phyloP scores from a whole-genome alignment of 1,140 invertebrate species.

The Archivesica marissinica region DNA sequence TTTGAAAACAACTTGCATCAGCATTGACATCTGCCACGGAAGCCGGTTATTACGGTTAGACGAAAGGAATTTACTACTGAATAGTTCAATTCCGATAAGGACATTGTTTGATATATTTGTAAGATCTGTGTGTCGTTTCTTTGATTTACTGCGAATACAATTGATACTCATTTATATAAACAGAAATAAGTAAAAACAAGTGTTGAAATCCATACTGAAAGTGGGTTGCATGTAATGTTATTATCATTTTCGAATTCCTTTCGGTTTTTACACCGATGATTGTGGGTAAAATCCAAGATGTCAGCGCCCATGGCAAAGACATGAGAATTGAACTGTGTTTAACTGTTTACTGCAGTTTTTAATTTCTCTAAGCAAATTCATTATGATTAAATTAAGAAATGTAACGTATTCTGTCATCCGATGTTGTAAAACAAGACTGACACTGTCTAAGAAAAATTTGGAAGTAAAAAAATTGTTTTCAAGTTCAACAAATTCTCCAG shows the following conservation, averaged over 20 bases:
- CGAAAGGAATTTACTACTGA: constrained; percentile 43
- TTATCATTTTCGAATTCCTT: not conserved
- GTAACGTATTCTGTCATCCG: not conserved
- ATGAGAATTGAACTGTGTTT: constrained; percentile 3
- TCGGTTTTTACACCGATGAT: not conserved
- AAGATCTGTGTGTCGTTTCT: too few species aligned
- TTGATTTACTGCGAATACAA: too few species aligned
- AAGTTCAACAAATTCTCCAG: not conserved
- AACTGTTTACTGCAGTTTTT: not conserved
- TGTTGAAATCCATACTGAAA: too few species aligned
- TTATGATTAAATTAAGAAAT: not conserved
- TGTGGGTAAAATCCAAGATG: constrained; percentile 69
- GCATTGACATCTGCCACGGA: constrained; percentile 62
- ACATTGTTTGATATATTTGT: too few species aligned
- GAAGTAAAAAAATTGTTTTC: not conserved
- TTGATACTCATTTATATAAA: too few species aligned
- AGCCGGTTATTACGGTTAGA: constrained; percentile 13
- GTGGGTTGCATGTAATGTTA: too few species aligned
- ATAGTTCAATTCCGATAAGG: too few species aligned
- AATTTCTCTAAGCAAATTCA: not conserved
- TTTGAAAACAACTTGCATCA: constrained; percentile 56
- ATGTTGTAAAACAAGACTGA: not conserved
- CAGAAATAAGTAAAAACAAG: too few species aligned
- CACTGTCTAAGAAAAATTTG: not conserved
- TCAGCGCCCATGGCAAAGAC: constrained; percentile 72